Percentiles rank a stretch among this genome's conserved stretches.
phyloP scores from a whole-genome alignment of 2,113 vertebrate species.

The Sceloporus undulatus region DNA sequence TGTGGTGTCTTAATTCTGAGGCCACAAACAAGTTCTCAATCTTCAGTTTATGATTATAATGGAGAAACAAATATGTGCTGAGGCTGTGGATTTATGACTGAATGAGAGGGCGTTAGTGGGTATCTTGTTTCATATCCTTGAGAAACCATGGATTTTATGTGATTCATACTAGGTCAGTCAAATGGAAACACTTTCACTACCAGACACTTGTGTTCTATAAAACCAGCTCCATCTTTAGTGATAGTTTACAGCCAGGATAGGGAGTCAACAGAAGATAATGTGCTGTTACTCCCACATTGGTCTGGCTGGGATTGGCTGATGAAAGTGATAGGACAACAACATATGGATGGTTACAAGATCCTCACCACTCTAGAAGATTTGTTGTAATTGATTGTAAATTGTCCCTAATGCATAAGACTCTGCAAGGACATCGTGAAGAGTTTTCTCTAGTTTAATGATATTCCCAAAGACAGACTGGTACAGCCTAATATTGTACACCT shows the following conservation, averaged over 20 bases:
- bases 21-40: not conserved
- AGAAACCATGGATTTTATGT: not conserved
- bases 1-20: constrained; percentile 1
- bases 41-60: constrained; percentile 1
- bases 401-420: not conserved
- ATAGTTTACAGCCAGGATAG: not conserved
- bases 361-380: too few species aligned
- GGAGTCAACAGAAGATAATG: not conserved
- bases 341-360: not conserved
- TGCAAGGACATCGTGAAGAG: not conserved
- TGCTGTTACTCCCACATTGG: not conserved
- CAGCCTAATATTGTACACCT: not conserved
- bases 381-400: too few species aligned
- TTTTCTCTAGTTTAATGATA: not conserved
- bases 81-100: not conserved
- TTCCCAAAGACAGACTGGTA: not conserved
- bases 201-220: not conserved
- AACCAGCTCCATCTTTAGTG: not conserved
- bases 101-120: not conserved
- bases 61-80: constrained; percentile 20
- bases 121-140: not conserved
- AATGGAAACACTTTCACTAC: not conserved
- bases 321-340: not conserved
- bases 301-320: not conserved
- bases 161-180: not conserved